Conservation (phyloP, 2,797 vertebrate genomes). For the Alauda arvensis region DNA sequence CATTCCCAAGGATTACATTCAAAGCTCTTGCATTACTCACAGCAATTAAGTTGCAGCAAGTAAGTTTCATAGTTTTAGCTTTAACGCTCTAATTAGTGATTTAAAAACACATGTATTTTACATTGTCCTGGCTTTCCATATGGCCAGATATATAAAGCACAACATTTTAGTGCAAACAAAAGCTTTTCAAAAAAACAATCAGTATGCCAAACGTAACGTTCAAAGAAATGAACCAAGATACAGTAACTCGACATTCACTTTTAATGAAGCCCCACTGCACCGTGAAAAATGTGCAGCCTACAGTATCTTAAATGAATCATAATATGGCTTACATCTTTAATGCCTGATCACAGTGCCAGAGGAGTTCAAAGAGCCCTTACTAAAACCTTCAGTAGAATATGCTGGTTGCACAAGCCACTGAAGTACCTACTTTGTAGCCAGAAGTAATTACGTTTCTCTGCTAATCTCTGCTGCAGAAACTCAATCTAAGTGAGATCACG, state of each 20-base stretch:
- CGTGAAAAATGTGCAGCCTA: background rate
- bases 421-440: conserved; percentile 33
- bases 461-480: conserved; percentile 30
- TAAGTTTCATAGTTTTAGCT: conserved; percentile 50
- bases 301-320: conserved; percentile 16
- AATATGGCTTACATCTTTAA: conserved; percentile 27
- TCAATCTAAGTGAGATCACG: background rate
- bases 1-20: conserved; percentile 53
- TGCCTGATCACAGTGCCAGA: background rate
- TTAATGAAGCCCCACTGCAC: background rate
- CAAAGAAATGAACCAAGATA: background rate
- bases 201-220: fast-evolving
- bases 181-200: background rate
- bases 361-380: conserved; percentile 2
- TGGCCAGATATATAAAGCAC: background rate
- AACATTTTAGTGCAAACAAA: conserved; percentile 17
- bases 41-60: conserved; percentile 52
- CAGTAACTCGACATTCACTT: background rate
- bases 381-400: background rate
- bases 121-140: conserved; percentile 8
- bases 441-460: background rate
- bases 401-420: background rate
- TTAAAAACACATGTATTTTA: background rate
- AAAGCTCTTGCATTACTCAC: conserved; percentile 59
- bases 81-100: conserved; percentile 20